Percentiles rank a stretch among this genome's conserved stretches.
These are phyloP conservation scores for Thera britannica DNA, from an alignment of 2,888 invertebrate genomes.

Conservation along the genomic window DNA sequence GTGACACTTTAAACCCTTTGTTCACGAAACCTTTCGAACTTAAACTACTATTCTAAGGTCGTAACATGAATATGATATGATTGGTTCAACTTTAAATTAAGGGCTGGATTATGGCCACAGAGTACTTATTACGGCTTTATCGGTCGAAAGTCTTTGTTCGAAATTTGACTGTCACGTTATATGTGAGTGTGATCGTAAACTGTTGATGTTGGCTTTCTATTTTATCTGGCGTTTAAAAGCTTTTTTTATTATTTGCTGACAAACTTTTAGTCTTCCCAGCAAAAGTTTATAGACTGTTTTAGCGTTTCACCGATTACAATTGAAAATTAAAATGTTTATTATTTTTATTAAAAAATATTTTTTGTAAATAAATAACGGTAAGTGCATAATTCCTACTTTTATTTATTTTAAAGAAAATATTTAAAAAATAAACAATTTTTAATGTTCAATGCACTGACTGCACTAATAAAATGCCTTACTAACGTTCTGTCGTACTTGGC, in stretches of 20 bases:
- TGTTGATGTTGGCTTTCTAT: conserved; percentile 19
- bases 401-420: too few species aligned
- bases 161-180: background rate
- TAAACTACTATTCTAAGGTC: conserved; percentile 52
- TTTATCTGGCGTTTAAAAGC: conserved; percentile 14
- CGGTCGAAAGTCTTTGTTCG: conserved; percentile 19
- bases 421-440: too few species aligned
- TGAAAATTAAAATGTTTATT: too few species aligned
- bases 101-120: conserved; percentile 31
- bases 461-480: too few species aligned
- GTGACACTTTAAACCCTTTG: conserved; percentile 81
- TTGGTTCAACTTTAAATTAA: conserved; percentile 40
- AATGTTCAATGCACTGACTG: too few species aligned
- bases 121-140: conserved; percentile 31
- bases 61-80: conserved; percentile 52
- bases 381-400: too few species aligned
- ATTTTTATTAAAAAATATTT: too few species aligned
- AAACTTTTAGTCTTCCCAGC: conserved; percentile 2
- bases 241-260: conserved; percentile 14
- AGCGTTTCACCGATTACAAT: background rate
- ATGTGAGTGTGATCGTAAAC: conserved; percentile 25
- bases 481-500: too few species aligned
- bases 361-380: too few species aligned
- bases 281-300: background rate
- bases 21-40: conserved; percentile 68